phyloP scores from a whole-genome alignment of 1,140 invertebrate genomes.

The Tetraneura akinire region DNA sequence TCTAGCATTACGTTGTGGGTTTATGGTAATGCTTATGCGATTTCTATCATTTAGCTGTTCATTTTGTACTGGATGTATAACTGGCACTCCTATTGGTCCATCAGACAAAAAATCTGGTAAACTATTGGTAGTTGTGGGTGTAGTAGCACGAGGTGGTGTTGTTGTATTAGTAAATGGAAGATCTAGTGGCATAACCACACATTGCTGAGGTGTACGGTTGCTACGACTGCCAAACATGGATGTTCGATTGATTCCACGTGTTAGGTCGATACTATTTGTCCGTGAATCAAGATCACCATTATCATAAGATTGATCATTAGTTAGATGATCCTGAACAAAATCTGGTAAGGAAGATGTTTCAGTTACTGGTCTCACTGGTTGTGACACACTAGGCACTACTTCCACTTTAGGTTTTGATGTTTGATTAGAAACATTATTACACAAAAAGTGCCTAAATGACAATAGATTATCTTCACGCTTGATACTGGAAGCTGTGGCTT shows the following conservation, averaged over 20 bases:
- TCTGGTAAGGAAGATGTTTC: conserved; percentile 63
- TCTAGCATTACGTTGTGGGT: conserved; percentile 13
- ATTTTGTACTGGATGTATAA: conserved; percentile 29
- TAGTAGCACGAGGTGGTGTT: conserved; percentile 53
- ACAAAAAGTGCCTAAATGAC: conserved; percentile 79
- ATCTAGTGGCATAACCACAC: conserved; percentile 56
- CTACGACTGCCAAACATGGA: conserved; percentile 43
- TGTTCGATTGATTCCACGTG: conserved; percentile 27
- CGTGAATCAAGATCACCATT: conserved; percentile 44
- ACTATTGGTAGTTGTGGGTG: conserved; percentile 62
- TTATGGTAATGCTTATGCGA: conserved; percentile 39
- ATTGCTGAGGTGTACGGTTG: conserved; percentile 50
- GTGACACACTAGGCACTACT: conserved; percentile 49
- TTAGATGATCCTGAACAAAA: conserved; percentile 67
- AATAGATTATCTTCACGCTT: conserved; percentile 73
- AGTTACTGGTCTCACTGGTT: conserved; percentile 38
- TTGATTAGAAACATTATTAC: conserved; percentile 59
- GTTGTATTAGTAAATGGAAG: conserved; percentile 55
- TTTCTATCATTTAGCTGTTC: conserved; percentile 37
- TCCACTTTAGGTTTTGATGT: conserved; percentile 46
- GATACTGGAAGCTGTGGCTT: conserved; percentile 51
- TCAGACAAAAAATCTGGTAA: conserved; percentile 75
- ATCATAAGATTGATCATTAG: conserved; percentile 59
- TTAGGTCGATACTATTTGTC: conserved; percentile 36
- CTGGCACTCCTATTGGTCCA: conserved; percentile 63